Conservation (phyloP, 1,140 invertebrate genomes). For the Phenacoccus solenopsis region DNA sequence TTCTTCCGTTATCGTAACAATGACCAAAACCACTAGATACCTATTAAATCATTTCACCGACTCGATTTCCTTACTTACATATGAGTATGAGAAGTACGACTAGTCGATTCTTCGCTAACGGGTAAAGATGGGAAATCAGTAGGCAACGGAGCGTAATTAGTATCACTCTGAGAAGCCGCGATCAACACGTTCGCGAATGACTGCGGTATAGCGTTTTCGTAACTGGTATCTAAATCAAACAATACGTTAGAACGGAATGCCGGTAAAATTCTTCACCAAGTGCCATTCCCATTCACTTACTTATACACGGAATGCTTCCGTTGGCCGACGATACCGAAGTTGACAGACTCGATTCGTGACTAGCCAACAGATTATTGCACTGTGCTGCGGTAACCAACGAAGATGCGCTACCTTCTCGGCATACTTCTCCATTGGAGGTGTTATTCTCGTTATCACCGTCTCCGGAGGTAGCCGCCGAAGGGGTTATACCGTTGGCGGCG, state of each 20-base stretch:
- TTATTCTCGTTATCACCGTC: conserved; percentile 3
- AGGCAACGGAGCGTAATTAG: not conserved
- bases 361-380: conserved; percentile 11
- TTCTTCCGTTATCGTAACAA: too few species aligned
- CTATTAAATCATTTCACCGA: too few species aligned
- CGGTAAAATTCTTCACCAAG: not conserved
- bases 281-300: not conserved
- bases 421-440: not conserved
- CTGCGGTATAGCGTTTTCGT: not conserved
- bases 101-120: not conserved
- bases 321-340: not conserved
- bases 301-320: conserved; percentile 1
- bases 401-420: not conserved
- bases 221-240: not conserved
- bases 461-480: not conserved
- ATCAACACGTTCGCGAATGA: not conserved
- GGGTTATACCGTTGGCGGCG: too few species aligned
- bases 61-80: not conserved
- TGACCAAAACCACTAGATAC: too few species aligned
- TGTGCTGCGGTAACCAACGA: not conserved
- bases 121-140: not conserved
- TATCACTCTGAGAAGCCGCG: not conserved
- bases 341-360: not conserved
- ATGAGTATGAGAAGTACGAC: conserved; percentile 8
- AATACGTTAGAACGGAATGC: too few species aligned